Conservation (phyloP, 2,797 vertebrate species). For the Tachyglossus aculeatus region DNA sequence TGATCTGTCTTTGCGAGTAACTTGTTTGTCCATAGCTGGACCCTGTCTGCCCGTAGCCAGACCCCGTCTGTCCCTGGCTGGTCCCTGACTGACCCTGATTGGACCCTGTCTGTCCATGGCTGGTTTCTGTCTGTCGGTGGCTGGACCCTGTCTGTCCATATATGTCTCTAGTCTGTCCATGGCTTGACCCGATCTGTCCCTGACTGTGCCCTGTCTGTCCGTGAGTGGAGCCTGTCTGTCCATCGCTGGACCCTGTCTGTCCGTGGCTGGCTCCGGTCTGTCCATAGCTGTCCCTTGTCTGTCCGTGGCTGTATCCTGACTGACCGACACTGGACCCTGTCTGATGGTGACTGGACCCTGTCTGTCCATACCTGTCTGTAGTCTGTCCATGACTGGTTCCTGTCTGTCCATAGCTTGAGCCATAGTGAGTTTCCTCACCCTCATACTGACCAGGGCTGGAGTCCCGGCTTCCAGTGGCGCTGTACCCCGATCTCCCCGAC, state of each 20-base stretch:
- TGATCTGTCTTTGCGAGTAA: background rate
- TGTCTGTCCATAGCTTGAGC: no score
- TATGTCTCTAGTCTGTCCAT: background rate
- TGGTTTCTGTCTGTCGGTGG: background rate
- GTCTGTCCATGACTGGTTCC: accelerated
- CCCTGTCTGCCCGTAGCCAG: no score
- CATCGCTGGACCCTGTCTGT: background rate
- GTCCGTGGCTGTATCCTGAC: background rate
- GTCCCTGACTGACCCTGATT: background rate
- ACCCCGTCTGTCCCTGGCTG: background rate
- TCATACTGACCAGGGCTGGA: no score
- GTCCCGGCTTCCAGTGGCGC: no score
- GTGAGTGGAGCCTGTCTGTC: background rate
- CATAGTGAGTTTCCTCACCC: no score
- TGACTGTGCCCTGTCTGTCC: background rate
- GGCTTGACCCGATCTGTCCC: background rate
- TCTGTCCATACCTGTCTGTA: accelerated
- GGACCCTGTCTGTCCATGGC: background rate
- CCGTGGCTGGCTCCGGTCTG: background rate
- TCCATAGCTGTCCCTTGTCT: background rate
- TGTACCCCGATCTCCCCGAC: no score
- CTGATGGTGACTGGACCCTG: accelerated
- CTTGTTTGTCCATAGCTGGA: background rate
- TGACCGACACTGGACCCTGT: background rate
- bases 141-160: no score